phyloP scores from a whole-genome alignment of 2,888 invertebrate genomes.

The Autographa gamma region DNA sequence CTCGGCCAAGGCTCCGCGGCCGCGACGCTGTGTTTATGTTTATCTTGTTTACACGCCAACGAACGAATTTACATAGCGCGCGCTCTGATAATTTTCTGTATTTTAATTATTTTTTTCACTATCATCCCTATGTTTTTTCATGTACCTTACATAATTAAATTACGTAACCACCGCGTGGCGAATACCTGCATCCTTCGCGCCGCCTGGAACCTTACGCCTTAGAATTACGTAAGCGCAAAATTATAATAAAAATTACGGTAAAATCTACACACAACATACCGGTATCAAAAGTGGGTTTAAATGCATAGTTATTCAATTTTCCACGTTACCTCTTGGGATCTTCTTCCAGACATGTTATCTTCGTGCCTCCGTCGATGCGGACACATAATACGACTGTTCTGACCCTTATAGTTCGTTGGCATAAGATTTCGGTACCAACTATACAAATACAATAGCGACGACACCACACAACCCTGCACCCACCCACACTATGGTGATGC shows the following conservation, averaged over 20 bases:
- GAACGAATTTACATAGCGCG: constrained; percentile 37
- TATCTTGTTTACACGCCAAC: constrained; percentile 57
- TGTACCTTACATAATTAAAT: constrained; percentile 75
- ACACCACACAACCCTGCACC: constrained; percentile 10
- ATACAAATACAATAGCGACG: constrained; percentile 12
- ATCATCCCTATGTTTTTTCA: constrained; percentile 58
- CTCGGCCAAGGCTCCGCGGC: constrained; percentile 24
- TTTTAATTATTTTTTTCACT: constrained; percentile 55
- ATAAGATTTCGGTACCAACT: background rate
- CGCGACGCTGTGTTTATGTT: constrained; percentile 52
- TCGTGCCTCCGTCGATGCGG: constrained; percentile 21
- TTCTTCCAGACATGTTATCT: background rate
- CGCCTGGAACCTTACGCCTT: constrained; percentile 46
- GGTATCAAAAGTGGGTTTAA: constrained; percentile 16
- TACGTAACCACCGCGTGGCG: constrained; percentile 80
- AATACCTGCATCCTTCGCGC: constrained; percentile 42
- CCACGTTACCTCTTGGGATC: constrained; percentile 41
- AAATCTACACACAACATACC: constrained; percentile 25
- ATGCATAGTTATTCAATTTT: background rate
- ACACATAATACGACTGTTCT: constrained; percentile 31
- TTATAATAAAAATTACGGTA: constrained; percentile 48
- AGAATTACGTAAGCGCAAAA: constrained; percentile 62
- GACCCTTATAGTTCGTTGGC: background rate
- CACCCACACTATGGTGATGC: constrained; percentile 16
- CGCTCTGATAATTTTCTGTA: constrained; percentile 29